These are phyloP conservation scores for Boleophthalmus pectinirostris DNA, from an alignment of 2,113 vertebrate genomes.

Conservation along the genomic window DNA sequence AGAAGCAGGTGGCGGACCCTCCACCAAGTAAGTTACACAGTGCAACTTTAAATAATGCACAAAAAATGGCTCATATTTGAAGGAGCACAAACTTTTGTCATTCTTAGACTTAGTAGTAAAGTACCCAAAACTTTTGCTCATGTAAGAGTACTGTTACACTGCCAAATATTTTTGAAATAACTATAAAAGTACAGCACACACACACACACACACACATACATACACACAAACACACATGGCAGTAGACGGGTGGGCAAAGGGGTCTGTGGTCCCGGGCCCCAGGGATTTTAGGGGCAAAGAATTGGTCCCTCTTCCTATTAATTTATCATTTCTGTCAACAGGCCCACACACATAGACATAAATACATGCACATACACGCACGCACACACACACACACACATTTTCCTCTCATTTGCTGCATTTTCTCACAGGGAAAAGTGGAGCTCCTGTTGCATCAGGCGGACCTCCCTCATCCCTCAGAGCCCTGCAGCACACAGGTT, in stretches of 20 bases:
- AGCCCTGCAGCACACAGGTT: constrained; percentile 4
- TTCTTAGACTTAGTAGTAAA: background rate
- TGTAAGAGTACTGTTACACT: too few species aligned
- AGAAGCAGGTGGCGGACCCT: too few species aligned
- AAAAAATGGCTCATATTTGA: too few species aligned
- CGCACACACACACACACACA: constrained; percentile 25
- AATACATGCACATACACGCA: constrained; percentile 14
- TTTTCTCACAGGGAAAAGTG: background rate
- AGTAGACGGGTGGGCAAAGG: too few species aligned
- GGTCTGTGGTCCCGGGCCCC: too few species aligned
- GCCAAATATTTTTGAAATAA: background rate
- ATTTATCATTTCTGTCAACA: constrained; percentile 39
- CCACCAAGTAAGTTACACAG: too few species aligned
- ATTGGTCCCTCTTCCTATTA: too few species aligned
- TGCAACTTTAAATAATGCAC: background rate
- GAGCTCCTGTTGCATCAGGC: background rate
- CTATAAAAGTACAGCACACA: background rate
- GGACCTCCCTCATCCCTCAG: background rate
- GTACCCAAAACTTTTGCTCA: background rate
- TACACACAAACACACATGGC: too few species aligned
- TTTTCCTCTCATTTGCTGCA: constrained; percentile 24
- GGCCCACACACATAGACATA: constrained; percentile 16
- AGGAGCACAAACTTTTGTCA: background rate
- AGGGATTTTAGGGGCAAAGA: too few species aligned
- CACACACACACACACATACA: too few species aligned